Evolutionary conservation across 1,140 invertebrate genomes (phyloP), one percentile per base, ranked within the genome.

Genomic region (Chrysopa pallens): DNA sequence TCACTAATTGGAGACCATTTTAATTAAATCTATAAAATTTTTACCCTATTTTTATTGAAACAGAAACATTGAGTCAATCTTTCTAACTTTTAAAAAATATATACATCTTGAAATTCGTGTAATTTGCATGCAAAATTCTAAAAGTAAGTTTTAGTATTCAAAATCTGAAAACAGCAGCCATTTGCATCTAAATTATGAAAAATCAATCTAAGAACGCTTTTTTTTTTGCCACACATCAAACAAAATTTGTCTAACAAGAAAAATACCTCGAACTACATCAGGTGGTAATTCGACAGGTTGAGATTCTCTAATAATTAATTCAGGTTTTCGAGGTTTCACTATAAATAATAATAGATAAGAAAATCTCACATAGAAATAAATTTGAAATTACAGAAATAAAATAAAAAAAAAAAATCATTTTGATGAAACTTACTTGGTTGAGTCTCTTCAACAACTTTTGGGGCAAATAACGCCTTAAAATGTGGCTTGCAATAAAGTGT

Each of bases 271-370:
- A 47, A 87, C 78, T 56, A 92, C 88, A 65, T 89, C 87, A 49
- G 86, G 83, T 43, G 88, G 87, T 52, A 92, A 67, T 59, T 90
- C 84, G 48, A 77, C 62, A 8, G 89, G 89, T 59, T 85, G 75
- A 67, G 83, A 91, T 68, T 93, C 88, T 51, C 86, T 76, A 54
- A 93, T 90, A 52, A 92, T 92, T 65, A 90, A 69, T 65, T 90
- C 84, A 47, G 83, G 79, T 60, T 84, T 85, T 58, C 77, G 71
- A 37, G 76, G 72, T 54, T 65, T 72, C 42, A 71, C 73, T 69
- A 66, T 53, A 64, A 58, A 17, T 59, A 66, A 52, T 56, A 44
- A 11, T 33, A 4, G 2, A 33, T 11, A 11, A 46, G 48, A 44
- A 50, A n/a, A n/a, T n/a, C 5, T 23, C 17, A 3, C 17, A 23